Base-by-base conservation (phyloP, 2,113 vertebrate genomes). In the Silurus glanis region DNA sequence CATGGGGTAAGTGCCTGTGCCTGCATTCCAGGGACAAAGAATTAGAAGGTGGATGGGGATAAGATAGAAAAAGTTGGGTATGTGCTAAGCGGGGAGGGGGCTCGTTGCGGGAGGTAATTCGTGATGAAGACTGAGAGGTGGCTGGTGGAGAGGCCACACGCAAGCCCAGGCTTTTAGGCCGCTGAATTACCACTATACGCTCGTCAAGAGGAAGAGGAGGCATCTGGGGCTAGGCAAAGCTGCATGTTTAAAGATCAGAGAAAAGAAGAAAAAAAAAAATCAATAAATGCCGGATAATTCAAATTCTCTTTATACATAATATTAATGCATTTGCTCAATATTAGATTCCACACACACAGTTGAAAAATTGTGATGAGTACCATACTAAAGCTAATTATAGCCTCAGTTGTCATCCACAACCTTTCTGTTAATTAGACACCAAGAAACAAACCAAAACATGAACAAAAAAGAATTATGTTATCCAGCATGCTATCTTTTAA, bases 161-260 rank as follows among this genome's bases (percentile, higher is more conserved):
- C 82, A 95, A 89, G 85, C 90, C 83, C 90, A 95, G 80, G 59
- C 93, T 94, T 92, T 95, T 95, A 78, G 95, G 95, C 88, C 94
- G 94, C 92, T 96, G 96, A 91, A 96, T 92, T 85, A 96, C 94
- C 90, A 95, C 94, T 90, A 96, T 95, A 82, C 96, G 96, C 93
- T 96, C 96, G 94, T 97, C 96, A 88, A 97, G 95, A 87, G 94
- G 96, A 89, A 96, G 95, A 72, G 95, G 96, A 95, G 96, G 96
- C 96, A 96, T 97, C 94, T 95, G 96, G 94, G 93, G 93, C 91
- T 90, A 93, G 91, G 93, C 88, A 88, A 90, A 93, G 91, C 94
- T 95, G 91, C 88, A 4, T 74, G 76, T 80, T 89, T 81, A n/a
- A 79, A 85, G 67, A 87, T 81, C 58, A 82, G 82, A 80, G 55